A percentile compares a stretch with the other conserved stretches of the same genome.
These are phyloP conservation scores for Melanchra persicariae DNA, from an alignment of 2,888 invertebrate species.

Conservation along the genomic window DNA sequence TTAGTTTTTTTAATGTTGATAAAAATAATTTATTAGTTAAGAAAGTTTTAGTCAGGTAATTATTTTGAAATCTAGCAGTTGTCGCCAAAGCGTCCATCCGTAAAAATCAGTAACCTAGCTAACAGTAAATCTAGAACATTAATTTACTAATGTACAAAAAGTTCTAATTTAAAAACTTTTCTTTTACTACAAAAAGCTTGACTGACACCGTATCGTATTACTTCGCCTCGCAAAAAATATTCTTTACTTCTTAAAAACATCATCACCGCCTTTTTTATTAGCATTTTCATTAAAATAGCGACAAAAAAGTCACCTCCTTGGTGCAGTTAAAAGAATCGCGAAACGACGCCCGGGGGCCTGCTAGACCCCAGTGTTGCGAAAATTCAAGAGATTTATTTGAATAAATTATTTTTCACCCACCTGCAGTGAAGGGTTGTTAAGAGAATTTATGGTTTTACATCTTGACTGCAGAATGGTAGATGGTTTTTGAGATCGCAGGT, in stretches of 20 bases:
- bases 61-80: conserved; percentile 11
- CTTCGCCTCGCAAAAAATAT: conserved; percentile 32
- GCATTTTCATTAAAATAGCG: conserved; percentile 84
- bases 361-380: conserved; percentile 78
- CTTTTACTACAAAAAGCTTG: conserved; percentile 26
- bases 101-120: conserved; percentile 9
- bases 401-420: conserved; percentile 89
- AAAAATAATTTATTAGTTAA: neutral
- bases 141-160: conserved; percentile 30
- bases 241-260: conserved; percentile 62
- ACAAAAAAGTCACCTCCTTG: conserved; percentile 80
- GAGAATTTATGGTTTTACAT: conserved; percentile 81
- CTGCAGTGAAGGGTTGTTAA: conserved; percentile 89
- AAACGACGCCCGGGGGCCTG: conserved; percentile 86
- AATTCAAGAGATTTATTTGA: conserved; percentile 88
- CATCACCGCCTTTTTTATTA: conserved; percentile 76
- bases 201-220: conserved; percentile 26
- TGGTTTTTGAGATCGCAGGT: conserved; percentile 48
- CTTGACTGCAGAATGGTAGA: conserved; percentile 61
- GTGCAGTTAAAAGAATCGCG: conserved; percentile 85
- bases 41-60: neutral
- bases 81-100: neutral
- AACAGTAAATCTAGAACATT: conserved; percentile 9
- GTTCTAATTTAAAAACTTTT: conserved; percentile 30
- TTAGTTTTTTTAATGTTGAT: neutral